Percentiles rank a stretch among this genome's conserved stretches.
Evolutionary conservation across 1,140 invertebrate species (phyloP).

Genomic region (Zaprionus nigranus): DNA sequence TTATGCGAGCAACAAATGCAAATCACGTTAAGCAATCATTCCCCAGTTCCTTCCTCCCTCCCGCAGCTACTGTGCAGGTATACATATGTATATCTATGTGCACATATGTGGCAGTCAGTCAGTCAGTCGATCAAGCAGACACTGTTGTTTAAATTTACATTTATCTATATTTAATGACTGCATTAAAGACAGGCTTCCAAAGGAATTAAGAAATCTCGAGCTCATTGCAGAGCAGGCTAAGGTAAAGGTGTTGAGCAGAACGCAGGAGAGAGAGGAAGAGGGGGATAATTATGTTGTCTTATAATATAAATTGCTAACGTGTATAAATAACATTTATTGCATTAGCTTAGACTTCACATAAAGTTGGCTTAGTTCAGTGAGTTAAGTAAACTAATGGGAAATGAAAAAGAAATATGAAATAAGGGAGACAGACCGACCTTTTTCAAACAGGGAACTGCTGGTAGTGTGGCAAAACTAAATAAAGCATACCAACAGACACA

Average conservation of each 20-base stretch:
- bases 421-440: no score
- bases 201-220: not conserved
- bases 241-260: not conserved
- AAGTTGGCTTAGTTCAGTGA: no score
- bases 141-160: constrained; percentile 1
- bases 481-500: no score
- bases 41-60: not conserved
- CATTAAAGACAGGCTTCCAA: not conserved
- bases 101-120: not conserved
- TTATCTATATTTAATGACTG: constrained; percentile 16
- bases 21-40: constrained; percentile 28
- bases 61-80: not conserved
- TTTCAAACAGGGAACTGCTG: no score
- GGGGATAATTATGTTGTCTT: not conserved
- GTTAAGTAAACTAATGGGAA: no score
- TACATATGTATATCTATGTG: not conserved
- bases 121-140: not conserved
- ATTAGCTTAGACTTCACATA: no score
- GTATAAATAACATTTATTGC: not conserved
- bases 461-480: no score
- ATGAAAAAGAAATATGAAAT: no score
- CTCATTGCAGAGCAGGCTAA: not conserved
- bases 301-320: not conserved
- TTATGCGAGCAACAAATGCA: constrained; percentile 10
- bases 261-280: not conserved